Percentiles rank a stretch among this genome's conserved stretches.
These are phyloP conservation scores for Nilaparvata lugens DNA, from an alignment of 1,140 invertebrate species.

Conservation along the genomic window DNA sequence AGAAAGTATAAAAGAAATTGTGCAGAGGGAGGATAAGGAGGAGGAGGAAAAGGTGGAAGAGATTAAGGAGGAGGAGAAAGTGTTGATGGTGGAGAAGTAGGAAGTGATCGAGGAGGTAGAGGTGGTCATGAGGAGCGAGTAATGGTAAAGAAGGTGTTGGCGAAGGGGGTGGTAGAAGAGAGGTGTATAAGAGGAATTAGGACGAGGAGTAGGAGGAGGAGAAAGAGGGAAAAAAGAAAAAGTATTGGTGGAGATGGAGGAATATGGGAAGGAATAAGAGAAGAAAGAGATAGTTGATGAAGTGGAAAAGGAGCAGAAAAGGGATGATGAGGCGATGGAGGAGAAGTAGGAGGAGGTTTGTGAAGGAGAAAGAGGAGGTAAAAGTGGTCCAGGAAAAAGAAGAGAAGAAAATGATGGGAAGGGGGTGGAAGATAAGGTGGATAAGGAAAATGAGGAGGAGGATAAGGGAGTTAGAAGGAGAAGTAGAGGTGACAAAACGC, in stretches of 20 bases:
- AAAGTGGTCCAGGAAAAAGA: neutral
- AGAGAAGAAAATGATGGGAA: neutral
- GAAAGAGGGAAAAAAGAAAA: neutral
- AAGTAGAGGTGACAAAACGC: neutral
- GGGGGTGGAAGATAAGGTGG: no score
- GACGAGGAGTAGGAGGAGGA: neutral
- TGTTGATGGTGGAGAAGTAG: no score
- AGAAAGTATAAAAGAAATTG: no score
- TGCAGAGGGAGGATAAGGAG: no score
- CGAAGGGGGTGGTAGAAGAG: no score
- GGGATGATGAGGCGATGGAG: no score
- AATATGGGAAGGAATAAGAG: neutral
- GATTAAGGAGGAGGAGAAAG: neutral
- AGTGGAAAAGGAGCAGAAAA: no score
- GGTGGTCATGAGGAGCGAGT: neutral
- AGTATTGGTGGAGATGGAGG: no score
- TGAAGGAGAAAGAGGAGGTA: no score
- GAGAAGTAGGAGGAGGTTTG: neutral
- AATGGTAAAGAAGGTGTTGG: slow-evolving; percentile 3
- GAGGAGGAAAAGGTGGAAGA: neutral
- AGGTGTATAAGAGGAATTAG: neutral
- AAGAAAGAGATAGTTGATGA: neutral
- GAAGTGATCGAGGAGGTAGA: no score
- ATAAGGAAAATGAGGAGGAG: no score
- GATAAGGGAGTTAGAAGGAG: no score